phyloP scores from a whole-genome alignment of 2,113 vertebrate genomes.

The Mus spicilegus region DNA sequence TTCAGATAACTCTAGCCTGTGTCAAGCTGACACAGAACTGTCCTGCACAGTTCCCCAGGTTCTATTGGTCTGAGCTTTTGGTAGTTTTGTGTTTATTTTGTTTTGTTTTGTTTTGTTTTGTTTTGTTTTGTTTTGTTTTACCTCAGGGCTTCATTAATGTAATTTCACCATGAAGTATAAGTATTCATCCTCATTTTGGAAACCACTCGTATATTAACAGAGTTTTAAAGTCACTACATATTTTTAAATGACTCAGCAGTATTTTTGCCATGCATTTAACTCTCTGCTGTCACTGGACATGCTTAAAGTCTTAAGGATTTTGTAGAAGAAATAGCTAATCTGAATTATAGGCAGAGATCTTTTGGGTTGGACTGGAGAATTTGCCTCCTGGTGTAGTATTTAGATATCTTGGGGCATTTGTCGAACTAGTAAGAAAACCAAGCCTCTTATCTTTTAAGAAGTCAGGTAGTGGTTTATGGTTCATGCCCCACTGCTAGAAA shows the following conservation, averaged over 20 bases:
- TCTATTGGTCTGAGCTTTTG: not conserved
- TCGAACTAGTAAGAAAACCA: slow-evolving; percentile 45
- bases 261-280: slow-evolving; percentile 13
- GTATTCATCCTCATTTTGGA: slow-evolving; percentile 21
- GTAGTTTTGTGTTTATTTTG: not conserved
- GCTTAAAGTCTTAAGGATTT: not conserved
- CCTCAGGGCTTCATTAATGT: slow-evolving; percentile 30
- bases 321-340: not conserved
- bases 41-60: not conserved
- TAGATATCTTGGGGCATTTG: not conserved
- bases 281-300: not conserved
- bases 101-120: not conserved
- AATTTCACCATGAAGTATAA: slow-evolving; percentile 19
- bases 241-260: not conserved
- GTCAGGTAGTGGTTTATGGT: not conserved
- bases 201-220: not conserved
- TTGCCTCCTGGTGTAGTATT: not conserved
- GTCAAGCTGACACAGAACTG: not conserved
- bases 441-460: slow-evolving; percentile 16
- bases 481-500: not conserved
- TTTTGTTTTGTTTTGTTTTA: not conserved
- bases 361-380: not conserved
- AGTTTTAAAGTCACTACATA: not conserved
- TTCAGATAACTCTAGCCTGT: not conserved
- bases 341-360: not conserved